Evolutionary conservation across 2,888 invertebrate species (phyloP).

Genomic region (Nephrotoma guestfalica): DNA sequence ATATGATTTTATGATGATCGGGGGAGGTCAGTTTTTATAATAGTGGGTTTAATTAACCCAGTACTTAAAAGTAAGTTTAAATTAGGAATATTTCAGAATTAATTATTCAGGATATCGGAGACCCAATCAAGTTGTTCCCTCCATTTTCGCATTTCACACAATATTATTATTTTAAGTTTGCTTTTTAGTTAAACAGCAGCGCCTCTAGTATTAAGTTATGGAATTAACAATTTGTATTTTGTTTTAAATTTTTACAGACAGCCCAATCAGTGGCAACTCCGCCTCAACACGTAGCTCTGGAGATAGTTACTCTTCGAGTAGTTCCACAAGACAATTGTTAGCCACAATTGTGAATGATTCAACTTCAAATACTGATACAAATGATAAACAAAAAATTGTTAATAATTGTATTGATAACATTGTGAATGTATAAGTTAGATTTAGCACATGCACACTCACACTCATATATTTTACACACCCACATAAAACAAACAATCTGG

Average conservation of each 20-base stretch:
- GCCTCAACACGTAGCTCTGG: conserved; percentile 51
- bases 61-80: neutral
- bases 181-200: neutral
- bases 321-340: conserved; percentile 61
- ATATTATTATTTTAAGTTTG: neutral
- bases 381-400: neutral
- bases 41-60: neutral
- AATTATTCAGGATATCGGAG: neutral
- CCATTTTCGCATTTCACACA: neutral
- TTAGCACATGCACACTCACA: neutral
- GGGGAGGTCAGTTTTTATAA: neutral
- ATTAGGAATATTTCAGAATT: neutral
- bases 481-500: neutral
- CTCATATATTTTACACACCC: neutral
- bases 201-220: neutral
- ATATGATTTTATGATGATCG: neutral
- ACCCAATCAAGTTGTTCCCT: neutral
- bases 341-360: conserved; percentile 29
- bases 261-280: conserved; percentile 43
- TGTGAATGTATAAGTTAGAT: neutral
- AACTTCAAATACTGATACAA: neutral
- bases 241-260: conserved; percentile 33
- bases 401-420: neutral
- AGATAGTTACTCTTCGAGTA: conserved; percentile 68
- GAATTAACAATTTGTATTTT: neutral